Evolutionary conservation across 2,888 invertebrate species (phyloP), one percentile per base, ranked within the genome.

Genomic region (Electrophaes corylata): DNA sequence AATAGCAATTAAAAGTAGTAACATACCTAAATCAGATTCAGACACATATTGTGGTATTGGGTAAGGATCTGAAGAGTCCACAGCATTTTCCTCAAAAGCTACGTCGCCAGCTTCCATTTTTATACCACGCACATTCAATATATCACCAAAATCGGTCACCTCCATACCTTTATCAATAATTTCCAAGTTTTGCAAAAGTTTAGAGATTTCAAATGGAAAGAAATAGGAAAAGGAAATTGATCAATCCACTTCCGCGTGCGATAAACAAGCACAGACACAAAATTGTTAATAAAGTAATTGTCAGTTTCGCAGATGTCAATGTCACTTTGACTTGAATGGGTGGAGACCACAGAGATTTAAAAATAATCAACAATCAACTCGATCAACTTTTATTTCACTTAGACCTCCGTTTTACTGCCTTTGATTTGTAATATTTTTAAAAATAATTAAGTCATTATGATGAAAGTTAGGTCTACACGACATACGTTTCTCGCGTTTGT

Each of bases 221-320:
- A 49, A 49, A 76, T 73, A 85, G 83, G 83, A 83, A 85, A 83
- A 86, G 87, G 87, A 88, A 80, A 79, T 68, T 67, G 50, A 20
- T 51, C 82, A 78, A 69, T 66, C 76, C 80, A 87, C 88, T 89
- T 90, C 91, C 90, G 90, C 87, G 88, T 90, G 89, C 89, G 84
- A 79, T 70, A 76, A 76, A 76, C 41, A 29, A 0, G 6, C 49
- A 53, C 39, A 60, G 53, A 45, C 31, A 43, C 35, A 19, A 57
- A 46, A 29, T n/a, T 47, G 23, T 51, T 47, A 23, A 20, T 18
- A 11, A 1, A 16, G n/a, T 46, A 39, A 10, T 29, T 29, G 26
- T 10, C 10, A 29, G 20, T 5, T 20, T 52, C 57, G 43, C 3
- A n/a, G n/a, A n/a, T 50, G 45, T 45, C 37, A 16, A 8, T 44